Evolutionary conservation across 1,140 invertebrate genomes (phyloP).

Genomic region (Eciton burchellii): DNA sequence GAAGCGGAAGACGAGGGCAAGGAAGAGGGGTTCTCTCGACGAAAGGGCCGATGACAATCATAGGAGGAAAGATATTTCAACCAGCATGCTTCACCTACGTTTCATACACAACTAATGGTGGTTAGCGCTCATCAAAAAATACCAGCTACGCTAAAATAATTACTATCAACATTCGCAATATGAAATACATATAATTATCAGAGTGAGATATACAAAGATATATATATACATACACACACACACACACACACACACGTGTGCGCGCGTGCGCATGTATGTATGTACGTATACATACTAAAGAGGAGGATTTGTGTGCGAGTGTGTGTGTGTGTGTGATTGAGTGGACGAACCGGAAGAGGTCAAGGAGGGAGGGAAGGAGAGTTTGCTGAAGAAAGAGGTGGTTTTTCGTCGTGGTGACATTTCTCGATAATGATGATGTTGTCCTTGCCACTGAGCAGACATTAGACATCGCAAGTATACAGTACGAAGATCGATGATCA

Average conservation of each 20-base stretch:
- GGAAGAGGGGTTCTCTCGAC: constrained; percentile 45
- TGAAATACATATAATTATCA: constrained; percentile 55
- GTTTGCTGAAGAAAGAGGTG: constrained; percentile 24
- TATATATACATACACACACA: constrained; percentile 37
- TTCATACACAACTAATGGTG: constrained; percentile 74
- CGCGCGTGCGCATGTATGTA: constrained; percentile 6
- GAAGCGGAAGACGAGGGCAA: constrained; percentile 57
- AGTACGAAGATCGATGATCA: constrained; percentile 22
- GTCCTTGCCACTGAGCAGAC: constrained; percentile 41
- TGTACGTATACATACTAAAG: constrained; percentile 19
- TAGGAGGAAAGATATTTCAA: constrained; percentile 68
- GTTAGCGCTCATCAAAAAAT: constrained; percentile 74
- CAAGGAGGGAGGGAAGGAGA: neutral
- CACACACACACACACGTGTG: neutral
- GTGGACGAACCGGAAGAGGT: constrained; percentile 21
- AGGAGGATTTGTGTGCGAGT: no score
- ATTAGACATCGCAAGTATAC: constrained; percentile 17
- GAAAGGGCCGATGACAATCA: constrained; percentile 19
- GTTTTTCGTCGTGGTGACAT: constrained; percentile 35
- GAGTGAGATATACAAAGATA: constrained; percentile 46
- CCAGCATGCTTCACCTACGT: constrained; percentile 75
- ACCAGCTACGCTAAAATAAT: constrained; percentile 73
- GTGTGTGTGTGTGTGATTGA: neutral
- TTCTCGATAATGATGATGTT: constrained; percentile 24
- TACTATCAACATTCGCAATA: constrained; percentile 74